Base-by-base conservation (phyloP, 64 coral and sea anemone genomes). In the Montipora sp. region DNA sequence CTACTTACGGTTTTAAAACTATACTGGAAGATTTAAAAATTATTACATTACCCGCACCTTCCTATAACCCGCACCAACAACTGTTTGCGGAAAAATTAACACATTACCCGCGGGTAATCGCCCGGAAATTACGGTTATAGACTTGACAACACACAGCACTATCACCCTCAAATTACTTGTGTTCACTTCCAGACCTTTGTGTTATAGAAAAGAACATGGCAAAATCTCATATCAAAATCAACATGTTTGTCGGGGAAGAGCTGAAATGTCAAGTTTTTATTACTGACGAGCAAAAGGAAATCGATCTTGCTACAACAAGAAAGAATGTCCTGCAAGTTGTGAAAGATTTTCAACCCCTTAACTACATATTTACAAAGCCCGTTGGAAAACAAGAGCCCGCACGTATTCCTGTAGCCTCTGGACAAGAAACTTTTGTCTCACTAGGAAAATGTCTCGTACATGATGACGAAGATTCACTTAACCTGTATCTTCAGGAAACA, bases 401-500 rank as follows among this genome's bases (percentile, higher is more conserved):
- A 78, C 48, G 3, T 79, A 73, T 87, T 87, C 83, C 83, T 73
- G 69, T 87, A 12, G 83, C 63, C 13, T 51, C 61, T 68, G 83
- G 83, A 72, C 83, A 87, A 87, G 83, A 87, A 87, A 73, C 61
- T n/a, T 51, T 87, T 51, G 63, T 87, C 65, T 12, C 13, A 49
- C 48, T 87, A 8, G 63, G 69, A 68, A 87, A 87, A 71, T 85
- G 83, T 22, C 61, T 87, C 65, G 49, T 72, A 13, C 46, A 68
- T 10, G 83, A 87, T 87, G 69, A 73, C 20, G 83, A 87, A 3
- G 83, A 51, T 49, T 49, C 83, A 72, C 19, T 87, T 48, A 48
- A 73, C 65, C 83, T 87, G 13, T 73, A 87, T 47, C 61, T 87
- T 23, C 83, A 87, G 83, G 63, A 87, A 67, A 89, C 59, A 89